Evolutionary conservation across 2,113 vertebrate species (phyloP), one percentile per base, ranked within the genome.

Genomic region (Dromaius novaehollandiae): DNA sequence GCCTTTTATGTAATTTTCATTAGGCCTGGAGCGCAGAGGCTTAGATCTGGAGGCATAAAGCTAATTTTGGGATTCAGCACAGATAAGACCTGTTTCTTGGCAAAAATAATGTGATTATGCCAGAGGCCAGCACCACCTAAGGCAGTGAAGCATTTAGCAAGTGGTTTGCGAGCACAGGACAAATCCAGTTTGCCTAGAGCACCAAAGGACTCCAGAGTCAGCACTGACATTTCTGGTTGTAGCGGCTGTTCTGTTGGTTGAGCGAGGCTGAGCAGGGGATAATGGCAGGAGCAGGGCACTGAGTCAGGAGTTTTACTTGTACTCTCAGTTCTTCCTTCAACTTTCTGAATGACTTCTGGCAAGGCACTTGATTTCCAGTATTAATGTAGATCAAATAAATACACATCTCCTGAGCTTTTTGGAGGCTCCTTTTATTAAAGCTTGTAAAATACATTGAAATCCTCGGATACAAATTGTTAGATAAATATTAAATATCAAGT

Each of bases 1-100:
- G 73, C 46, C 88, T 95, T 96, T 96, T 61, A 95, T 96, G 95
- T 92, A 85, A 93, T 97, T 97, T 97, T 92, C 89, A 83, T 95
- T 89, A 81, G 77, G 77, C 78, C 82, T 88, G 79, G 75, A 89
- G 93, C 63, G 68, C n/a, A 88, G 70, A 93, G 28, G 66, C 74
- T 88, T 86, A 78, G 71, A 79, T 91, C 93, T 95, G 94, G 94
- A 93, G 95, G 89, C 88, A 75, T 86, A 86, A 95, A 94, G 84
- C 88, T 96, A 78, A 96, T 96, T 92, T 71, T 12, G 76, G 86
- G 69, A 94, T 97, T 96, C 50, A 53, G 53, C 58, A 63, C 87
- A 91, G 85, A 92, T 81, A 77, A 95, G 85, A 91, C 28, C 3
- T 46, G 36, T n/a, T 90, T 89, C 82, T 95, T 2, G 7, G 68